Percentiles rank a stretch among this genome's conserved stretches.
Conservation (phyloP, 35 echinoderm and acorn worm genomes). For the Apostichopus californicus region DNA sequence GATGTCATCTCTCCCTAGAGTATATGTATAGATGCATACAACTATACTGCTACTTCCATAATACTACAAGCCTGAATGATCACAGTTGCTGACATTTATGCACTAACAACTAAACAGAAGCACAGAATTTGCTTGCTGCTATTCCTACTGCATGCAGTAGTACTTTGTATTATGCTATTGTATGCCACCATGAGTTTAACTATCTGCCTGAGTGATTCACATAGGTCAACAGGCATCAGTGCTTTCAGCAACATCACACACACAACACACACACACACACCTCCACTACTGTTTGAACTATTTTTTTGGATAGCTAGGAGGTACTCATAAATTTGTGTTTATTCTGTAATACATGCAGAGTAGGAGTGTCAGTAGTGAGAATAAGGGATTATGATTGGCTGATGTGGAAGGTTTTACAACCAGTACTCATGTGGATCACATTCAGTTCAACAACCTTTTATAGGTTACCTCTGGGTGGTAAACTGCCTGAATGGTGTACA, state of each 20-base stretch:
- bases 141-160: background rate
- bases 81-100: background rate
- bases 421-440: constrained; percentile 38
- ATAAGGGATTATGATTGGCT: constrained; percentile 34
- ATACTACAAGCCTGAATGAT: background rate
- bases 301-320: constrained; percentile 10
- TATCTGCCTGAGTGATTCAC: constrained; percentile 37
- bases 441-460: constrained; percentile 40
- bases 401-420: background rate
- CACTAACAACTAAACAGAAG: constrained; percentile 10
- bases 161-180: background rate
- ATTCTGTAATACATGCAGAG: constrained; percentile 49
- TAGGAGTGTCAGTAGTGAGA: background rate
- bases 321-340: constrained; percentile 40
- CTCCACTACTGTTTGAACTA: background rate
- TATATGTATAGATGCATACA: no score
- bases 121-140: background rate
- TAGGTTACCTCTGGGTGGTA: background rate
- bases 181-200: constrained; percentile 35
- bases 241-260: background rate
- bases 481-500: background rate
- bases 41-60: no score
- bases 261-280: background rate
- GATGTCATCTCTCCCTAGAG: no score
- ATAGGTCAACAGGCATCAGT: constrained; percentile 45